phyloP scores from a whole-genome alignment of 2,113 vertebrate species.

The Puntigrus tetrazona region DNA sequence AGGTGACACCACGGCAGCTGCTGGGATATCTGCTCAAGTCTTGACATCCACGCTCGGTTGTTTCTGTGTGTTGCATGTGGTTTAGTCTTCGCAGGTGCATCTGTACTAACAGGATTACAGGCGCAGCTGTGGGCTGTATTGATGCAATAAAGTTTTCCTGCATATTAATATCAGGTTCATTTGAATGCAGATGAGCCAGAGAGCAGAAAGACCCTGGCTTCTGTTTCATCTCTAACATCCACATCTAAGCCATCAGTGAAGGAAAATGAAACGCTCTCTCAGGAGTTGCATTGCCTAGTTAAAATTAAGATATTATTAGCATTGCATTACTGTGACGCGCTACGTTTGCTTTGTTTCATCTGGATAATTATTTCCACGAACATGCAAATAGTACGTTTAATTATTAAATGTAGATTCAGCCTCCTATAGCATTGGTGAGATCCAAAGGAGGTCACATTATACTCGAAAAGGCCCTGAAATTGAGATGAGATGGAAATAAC shows the following conservation, averaged over 20 bases:
- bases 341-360: neutral
- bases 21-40: neutral
- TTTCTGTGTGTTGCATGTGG: neutral
- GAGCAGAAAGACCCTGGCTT: neutral
- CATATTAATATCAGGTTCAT: neutral
- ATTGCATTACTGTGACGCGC: neutral
- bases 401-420: neutral
- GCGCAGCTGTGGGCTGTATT: neutral
- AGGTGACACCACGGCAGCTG: constrained; percentile 19
- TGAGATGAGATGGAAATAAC: too few species aligned
- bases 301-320: neutral
- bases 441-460: neutral
- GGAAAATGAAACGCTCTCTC: neutral
- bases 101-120: neutral
- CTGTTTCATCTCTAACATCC: neutral
- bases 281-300: neutral
- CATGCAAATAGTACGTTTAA: neutral
- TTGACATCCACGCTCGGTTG: neutral
- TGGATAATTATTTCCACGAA: neutral
- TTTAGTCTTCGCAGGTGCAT: neutral
- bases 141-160: neutral
- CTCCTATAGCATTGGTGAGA: neutral
- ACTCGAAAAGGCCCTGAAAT: neutral
- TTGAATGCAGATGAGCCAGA: neutral
- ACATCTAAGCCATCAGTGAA: neutral